Evolutionary conservation across 2,888 invertebrate genomes (phyloP).

Genomic region (Drosophila recens): DNA sequence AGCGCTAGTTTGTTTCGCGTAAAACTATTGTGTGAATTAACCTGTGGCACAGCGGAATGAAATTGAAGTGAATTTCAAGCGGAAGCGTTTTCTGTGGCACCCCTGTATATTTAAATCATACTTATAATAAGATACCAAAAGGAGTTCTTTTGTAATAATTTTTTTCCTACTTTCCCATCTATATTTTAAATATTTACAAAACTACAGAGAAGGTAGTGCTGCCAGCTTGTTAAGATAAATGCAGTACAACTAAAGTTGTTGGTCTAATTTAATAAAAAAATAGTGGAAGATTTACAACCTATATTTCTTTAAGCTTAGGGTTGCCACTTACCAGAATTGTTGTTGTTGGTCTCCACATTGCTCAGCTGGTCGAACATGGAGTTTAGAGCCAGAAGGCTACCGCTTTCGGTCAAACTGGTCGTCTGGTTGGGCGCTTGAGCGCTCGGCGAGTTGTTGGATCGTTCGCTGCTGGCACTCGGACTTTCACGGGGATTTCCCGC

Average conservation of each 20-base stretch:
- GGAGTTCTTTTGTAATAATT: too few relatives aligned
- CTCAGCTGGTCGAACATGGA: constrained; percentile 93
- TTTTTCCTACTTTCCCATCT: background rate
- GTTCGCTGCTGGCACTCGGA: constrained; percentile 89
- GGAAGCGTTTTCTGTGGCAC: too few relatives aligned
- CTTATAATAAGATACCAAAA: too few relatives aligned
- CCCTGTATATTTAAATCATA: too few relatives aligned
- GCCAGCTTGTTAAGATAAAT: background rate
- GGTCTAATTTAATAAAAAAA: too few relatives aligned
- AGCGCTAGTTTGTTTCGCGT: too few relatives aligned
- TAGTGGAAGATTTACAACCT: too few relatives aligned
- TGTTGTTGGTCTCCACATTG: constrained; percentile 50
- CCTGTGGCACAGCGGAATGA: too few relatives aligned
- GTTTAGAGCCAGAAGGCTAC: constrained; percentile 90
- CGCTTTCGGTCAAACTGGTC: constrained; percentile 83
- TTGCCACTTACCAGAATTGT: constrained; percentile 42
- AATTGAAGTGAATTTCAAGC: too few relatives aligned
- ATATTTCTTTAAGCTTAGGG: background rate
- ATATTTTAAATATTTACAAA: background rate
- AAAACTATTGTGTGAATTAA: too few relatives aligned
- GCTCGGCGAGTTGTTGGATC: constrained; percentile 90
- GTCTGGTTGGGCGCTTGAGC: constrained; percentile 58
- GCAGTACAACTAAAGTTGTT: too few relatives aligned
- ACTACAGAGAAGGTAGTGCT: background rate
- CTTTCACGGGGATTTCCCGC: constrained; percentile 85